Conservation (phyloP, 2,113 vertebrate genomes). For the Periophthalmus modestus region DNA sequence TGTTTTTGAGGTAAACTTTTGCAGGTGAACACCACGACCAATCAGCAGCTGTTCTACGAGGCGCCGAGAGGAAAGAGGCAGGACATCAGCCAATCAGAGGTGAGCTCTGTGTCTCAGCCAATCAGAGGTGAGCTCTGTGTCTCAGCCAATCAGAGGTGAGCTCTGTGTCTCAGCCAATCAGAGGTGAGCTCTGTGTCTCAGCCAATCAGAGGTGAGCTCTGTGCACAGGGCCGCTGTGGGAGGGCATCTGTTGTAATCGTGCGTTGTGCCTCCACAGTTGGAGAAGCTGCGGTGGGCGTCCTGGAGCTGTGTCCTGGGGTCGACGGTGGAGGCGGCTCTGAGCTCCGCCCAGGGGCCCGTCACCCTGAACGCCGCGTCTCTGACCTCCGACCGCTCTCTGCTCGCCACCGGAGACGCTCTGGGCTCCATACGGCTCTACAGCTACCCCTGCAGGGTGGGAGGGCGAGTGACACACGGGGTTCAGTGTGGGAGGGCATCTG, state of each 20-base stretch:
- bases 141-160: background rate
- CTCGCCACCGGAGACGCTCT: conserved; percentile 94
- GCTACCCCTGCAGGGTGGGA: conserved; percentile 90
- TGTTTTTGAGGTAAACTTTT: conserved; percentile 87
- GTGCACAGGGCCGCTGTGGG: background rate
- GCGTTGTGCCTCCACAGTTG: conserved; percentile 72
- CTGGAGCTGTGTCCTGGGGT: conserved; percentile 93
- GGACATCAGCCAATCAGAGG: conserved; percentile 45
- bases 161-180: too few species aligned
- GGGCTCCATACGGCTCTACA: conserved; percentile 95
- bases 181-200: background rate
- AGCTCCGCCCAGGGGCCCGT: conserved; percentile 78
- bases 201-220: background rate
- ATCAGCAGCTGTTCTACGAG: conserved; percentile 97
- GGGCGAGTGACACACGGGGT: too few species aligned
- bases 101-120: background rate
- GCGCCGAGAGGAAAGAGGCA: conserved; percentile 86
- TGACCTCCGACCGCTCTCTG: conserved; percentile 87
- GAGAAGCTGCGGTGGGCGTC: conserved; percentile 95
- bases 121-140: background rate
- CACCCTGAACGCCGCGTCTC: conserved; percentile 81
- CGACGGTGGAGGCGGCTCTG: conserved; percentile 88
- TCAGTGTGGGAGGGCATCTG: background rate
- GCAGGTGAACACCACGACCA: conserved; percentile 96
- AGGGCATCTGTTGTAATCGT: too few species aligned